phyloP scores from a whole-genome alignment of 2,113 vertebrate species.

The Phrynosoma platyrhinos region DNA sequence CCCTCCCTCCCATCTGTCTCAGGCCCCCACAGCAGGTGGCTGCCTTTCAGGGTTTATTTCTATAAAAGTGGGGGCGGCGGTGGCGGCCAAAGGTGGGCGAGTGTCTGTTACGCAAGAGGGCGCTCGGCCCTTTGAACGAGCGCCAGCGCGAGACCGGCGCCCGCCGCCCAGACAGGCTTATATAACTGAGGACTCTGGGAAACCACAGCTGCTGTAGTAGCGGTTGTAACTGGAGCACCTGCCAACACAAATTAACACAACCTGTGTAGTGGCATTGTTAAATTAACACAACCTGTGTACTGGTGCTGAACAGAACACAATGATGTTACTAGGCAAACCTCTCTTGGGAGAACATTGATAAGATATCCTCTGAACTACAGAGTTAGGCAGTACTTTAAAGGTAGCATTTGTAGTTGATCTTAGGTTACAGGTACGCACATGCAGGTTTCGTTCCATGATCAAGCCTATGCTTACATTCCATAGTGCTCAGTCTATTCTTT shows the following conservation, averaged over 20 bases:
- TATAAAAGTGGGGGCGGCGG: too few relatives aligned
- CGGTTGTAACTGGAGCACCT: slow-evolving; percentile 82
- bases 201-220: slow-evolving; percentile 90
- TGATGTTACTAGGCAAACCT: background rate
- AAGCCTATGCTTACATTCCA: background rate
- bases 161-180: background rate
- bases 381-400: background rate
- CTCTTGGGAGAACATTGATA: background rate
- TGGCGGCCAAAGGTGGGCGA: too few relatives aligned
- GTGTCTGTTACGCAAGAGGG: too few relatives aligned
- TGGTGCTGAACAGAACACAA: background rate
- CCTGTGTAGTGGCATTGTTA: background rate
- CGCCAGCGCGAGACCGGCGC: background rate
- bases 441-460: background rate
- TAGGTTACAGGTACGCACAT: background rate
- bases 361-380: background rate
- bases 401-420: background rate
- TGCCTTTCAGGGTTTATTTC: too few relatives aligned
- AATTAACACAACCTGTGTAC: too few relatives aligned
- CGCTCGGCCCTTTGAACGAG: too few relatives aligned
- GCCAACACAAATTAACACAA: slow-evolving; percentile 49
- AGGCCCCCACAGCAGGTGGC: too few relatives aligned
- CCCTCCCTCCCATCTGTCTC: too few relatives aligned
- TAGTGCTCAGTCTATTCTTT: slow-evolving; percentile 39
- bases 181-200: slow-evolving; percentile 92